Conservation (phyloP, 1,140 invertebrate species). For the Drosophila chauvacae region DNA sequence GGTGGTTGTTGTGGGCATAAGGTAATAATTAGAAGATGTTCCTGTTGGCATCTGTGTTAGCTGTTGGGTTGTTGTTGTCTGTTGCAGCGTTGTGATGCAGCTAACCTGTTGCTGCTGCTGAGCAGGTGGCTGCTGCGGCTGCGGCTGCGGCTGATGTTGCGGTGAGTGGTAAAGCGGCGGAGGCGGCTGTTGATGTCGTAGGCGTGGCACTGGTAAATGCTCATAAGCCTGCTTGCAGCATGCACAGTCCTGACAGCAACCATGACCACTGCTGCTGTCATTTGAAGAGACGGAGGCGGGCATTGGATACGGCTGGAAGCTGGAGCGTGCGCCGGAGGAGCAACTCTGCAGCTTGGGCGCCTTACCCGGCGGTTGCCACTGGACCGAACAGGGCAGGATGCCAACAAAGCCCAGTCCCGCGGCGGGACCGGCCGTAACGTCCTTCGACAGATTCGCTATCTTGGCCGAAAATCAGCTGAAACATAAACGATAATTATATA, state of each 20-base stretch:
- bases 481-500: not conserved
- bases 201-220: conserved; percentile 62
- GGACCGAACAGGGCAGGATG: conserved; percentile 65
- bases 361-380: conserved; percentile 62
- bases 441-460: conserved; percentile 48
- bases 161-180: conserved; percentile 34
- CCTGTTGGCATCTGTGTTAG: conserved; percentile 43
- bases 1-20: conserved; percentile 27
- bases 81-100: conserved; percentile 64
- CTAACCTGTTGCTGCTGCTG: conserved; percentile 52
- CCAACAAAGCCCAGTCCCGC: conserved; percentile 67
- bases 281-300: not conserved
- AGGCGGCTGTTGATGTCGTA: conserved; percentile 52
- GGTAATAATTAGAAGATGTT: conserved; percentile 22
- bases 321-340: conserved; percentile 18
- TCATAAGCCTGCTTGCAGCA: conserved; percentile 56
- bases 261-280: conserved; percentile 1
- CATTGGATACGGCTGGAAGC: conserved; percentile 54
- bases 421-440: conserved; percentile 46
- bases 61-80: conserved; percentile 65
- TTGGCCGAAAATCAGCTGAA: conserved; percentile 43
- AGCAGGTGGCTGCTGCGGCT: conserved; percentile 15
- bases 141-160: conserved; percentile 26
- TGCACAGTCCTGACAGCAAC: conserved; percentile 55
- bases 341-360: conserved; percentile 59